Evolutionary conservation across 2,888 invertebrate genomes (phyloP).

Genomic region (Macaria liturata): DNA sequence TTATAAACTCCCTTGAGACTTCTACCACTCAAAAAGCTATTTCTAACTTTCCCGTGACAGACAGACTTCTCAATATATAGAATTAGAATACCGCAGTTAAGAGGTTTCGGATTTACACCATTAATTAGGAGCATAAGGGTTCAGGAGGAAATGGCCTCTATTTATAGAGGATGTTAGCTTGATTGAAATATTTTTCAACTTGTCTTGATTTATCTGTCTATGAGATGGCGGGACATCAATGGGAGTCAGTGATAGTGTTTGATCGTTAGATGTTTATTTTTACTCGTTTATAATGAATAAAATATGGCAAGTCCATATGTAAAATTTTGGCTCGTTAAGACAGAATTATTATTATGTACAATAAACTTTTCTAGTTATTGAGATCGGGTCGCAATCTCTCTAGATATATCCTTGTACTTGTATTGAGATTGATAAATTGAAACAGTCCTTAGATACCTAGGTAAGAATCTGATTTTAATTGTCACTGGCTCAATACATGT

Average conservation of each 20-base stretch:
- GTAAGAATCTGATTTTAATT: conserved; percentile 17
- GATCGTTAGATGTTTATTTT: background rate
- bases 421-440: too few species aligned
- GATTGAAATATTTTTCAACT: conserved; percentile 33
- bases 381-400: too few species aligned
- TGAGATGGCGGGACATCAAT: conserved; percentile 15
- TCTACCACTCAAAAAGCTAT: conserved; percentile 39
- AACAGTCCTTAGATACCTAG: too few species aligned
- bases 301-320: too few species aligned
- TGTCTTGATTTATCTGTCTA: conserved; percentile 27
- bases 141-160: conserved; percentile 37
- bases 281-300: too few species aligned
- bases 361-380: too few species aligned
- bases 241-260: conserved; percentile 3
- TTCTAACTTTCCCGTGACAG: conserved; percentile 37
- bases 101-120: conserved; percentile 38
- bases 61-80: conserved; percentile 38
- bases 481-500: conserved; percentile 16
- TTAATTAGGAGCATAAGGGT: conserved; percentile 32
- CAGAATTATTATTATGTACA: too few species aligned
- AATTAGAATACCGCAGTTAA: conserved; percentile 41
- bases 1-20: conserved; percentile 24
- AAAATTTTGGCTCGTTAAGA: too few species aligned
- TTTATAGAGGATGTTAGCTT: conserved; percentile 33
- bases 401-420: too few species aligned